Percentiles rank a stretch among this genome's conserved stretches.
phyloP scores from a whole-genome alignment of 2,888 invertebrate genomes.

The Hemithea aestivaria region DNA sequence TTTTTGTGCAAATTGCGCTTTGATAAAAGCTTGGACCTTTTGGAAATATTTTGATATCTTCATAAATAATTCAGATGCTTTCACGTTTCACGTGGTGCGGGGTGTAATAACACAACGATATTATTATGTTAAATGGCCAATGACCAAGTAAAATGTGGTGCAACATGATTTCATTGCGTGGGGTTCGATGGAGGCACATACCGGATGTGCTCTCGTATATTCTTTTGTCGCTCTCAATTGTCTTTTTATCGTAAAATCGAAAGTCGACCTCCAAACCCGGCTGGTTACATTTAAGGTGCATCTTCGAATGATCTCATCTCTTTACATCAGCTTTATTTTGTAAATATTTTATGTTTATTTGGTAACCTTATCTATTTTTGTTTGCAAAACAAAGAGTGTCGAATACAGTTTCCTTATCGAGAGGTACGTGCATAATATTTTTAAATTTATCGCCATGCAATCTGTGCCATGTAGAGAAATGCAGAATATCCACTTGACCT shows the following conservation, averaged over 20 bases:
- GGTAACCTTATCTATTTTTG: slow-evolving; percentile 6
- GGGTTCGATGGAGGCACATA: slow-evolving; percentile 30
- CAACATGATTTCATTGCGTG: slow-evolving; percentile 39
- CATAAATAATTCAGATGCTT: slow-evolving; percentile 68
- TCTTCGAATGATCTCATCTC: slow-evolving; percentile 16
- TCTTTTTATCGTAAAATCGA: slow-evolving; percentile 58
- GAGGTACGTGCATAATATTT: slow-evolving; percentile 1
- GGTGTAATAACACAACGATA: slow-evolving; percentile 36
- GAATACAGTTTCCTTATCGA: too few relatives aligned
- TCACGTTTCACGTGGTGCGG: slow-evolving; percentile 55
- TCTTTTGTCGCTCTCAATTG: slow-evolving; percentile 49
- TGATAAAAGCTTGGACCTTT: slow-evolving; percentile 43
- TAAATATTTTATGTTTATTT: too few relatives aligned
- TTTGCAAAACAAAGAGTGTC: too few relatives aligned
- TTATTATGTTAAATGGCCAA: slow-evolving; percentile 34
- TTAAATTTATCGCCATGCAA: slow-evolving; percentile 7
- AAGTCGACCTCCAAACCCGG: slow-evolving; percentile 50
- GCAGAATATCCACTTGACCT: slow-evolving; percentile 18
- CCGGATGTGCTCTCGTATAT: slow-evolving; percentile 44
- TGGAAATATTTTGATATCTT: slow-evolving; percentile 49
- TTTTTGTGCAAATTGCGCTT: slow-evolving; percentile 45
- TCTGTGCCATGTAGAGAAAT: slow-evolving; percentile 18
- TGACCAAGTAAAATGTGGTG: slow-evolving; percentile 33
- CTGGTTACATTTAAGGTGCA: slow-evolving; percentile 21
- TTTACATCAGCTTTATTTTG: slow-evolving; percentile 18